Conservation (phyloP, 1,140 invertebrate genomes). For the Oncopeltus fasciatus region DNA sequence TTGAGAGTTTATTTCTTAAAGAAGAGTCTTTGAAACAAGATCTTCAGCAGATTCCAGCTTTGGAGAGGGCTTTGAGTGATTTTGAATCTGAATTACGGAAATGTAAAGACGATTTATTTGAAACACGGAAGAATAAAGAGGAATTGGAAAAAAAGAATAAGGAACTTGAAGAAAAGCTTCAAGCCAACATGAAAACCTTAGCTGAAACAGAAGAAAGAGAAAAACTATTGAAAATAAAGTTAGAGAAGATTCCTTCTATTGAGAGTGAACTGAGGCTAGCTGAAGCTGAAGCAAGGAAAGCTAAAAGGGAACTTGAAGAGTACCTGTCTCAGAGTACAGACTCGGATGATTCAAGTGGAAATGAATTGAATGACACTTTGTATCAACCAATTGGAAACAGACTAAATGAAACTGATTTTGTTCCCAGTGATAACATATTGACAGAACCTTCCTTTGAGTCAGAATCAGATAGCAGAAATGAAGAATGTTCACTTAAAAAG, state of each 20-base stretch:
- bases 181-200: neutral
- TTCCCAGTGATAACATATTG: too few species aligned
- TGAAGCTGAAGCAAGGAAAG: conserved; percentile 1
- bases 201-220: neutral
- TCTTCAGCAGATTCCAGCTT: neutral
- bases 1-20: neutral
- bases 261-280: neutral
- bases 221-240: neutral
- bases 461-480: too few species aligned
- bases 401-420: too few species aligned
- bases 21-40: neutral
- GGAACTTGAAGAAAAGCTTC: neutral
- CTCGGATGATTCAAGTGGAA: neutral
- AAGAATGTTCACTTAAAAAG: too few species aligned
- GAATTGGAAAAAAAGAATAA: neutral
- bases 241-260: neutral
- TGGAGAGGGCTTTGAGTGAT: neutral
- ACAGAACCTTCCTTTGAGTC: too few species aligned
- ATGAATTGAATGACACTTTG: neutral
- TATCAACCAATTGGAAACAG: too few species aligned
- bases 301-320: conserved; percentile 2
- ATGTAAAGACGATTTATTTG: neutral
- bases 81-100: neutral
- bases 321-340: neutral
- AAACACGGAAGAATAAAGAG: neutral